Percentiles rank a stretch among this genome's conserved stretches.
Evolutionary conservation across 1,140 invertebrate species (phyloP).

Genomic region (Trachymyrmex cornetzi): DNA sequence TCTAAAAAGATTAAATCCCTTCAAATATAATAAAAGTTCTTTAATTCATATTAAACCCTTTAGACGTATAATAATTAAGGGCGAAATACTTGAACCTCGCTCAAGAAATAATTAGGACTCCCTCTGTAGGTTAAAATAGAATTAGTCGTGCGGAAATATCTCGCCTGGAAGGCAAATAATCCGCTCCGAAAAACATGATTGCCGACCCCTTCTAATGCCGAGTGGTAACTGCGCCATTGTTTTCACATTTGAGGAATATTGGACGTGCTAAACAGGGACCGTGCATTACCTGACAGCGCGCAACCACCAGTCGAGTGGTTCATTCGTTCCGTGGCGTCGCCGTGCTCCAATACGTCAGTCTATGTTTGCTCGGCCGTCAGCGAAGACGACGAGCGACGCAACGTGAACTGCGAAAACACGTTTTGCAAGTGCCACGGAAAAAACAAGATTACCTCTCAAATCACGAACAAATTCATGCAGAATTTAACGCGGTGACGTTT

Average conservation of each 20-base stretch:
- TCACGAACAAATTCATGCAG: not conserved
- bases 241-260: constrained; percentile 51
- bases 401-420: constrained; percentile 34
- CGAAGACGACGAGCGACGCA: constrained; percentile 63
- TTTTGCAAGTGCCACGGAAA: constrained; percentile 18
- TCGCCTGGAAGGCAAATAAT: not conserved
- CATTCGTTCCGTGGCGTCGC: constrained; percentile 64
- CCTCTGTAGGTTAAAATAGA: not conserved
- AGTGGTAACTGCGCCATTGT: not conserved
- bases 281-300: constrained; percentile 49
- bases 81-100: not conserved
- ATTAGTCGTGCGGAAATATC: not conserved
- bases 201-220: not conserved
- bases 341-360: constrained; percentile 69
- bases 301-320: constrained; percentile 61
- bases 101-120: not conserved
- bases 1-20: not conserved
- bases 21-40: not conserved
- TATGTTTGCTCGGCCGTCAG: constrained; percentile 69
- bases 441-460: not conserved
- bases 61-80: not conserved
- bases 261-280: constrained; percentile 21
- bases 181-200: not conserved
- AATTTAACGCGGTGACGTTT: not conserved
- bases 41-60: not conserved